Conservation (phyloP, 2,888 invertebrate genomes). For the Caenorhabditis japonica region DNA sequence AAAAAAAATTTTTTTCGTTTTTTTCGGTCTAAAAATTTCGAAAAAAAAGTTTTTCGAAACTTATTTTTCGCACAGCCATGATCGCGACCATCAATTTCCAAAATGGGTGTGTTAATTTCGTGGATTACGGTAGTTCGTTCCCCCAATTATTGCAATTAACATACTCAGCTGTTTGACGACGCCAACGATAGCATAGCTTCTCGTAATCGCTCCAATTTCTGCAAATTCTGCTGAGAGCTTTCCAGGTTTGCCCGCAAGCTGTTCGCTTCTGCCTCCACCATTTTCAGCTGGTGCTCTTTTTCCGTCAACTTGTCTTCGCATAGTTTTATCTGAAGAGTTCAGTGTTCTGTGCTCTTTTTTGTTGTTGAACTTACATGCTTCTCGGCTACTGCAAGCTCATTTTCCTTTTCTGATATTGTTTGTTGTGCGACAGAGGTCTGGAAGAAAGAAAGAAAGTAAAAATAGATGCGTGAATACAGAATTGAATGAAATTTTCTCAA, state of each 20-base stretch:
- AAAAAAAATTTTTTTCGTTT: no score
- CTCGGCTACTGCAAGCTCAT: constrained; percentile 14
- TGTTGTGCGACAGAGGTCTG: constrained; percentile 32
- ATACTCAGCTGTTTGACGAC: constrained; percentile 3
- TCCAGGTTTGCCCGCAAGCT: constrained; percentile 18
- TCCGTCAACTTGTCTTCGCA: constrained; percentile 22
- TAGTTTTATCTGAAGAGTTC: constrained; percentile 25
- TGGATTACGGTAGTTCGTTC: no score
- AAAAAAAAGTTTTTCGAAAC: no score
- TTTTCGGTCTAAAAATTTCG: no score
- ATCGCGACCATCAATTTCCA: no score
- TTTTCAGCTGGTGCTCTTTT: constrained; percentile 12
- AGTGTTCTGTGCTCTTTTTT: no score
- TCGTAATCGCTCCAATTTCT: constrained; percentile 29
- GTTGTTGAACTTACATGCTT: constrained; percentile 43
- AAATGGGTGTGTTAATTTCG: no score
- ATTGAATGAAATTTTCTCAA: neutral
- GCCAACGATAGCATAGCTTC: constrained; percentile 44
- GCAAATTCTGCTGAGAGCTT: constrained; percentile 10
- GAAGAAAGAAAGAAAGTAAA: constrained; percentile 8
- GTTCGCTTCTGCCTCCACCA: neutral
- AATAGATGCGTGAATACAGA: neutral
- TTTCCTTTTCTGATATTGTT: constrained; percentile 26
- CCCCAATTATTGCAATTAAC: neutral
- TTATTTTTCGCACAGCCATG: no score